phyloP scores from a whole-genome alignment of 37 sponge, comb jelly and placozoan species.

The Halichondria panicea region DNA sequence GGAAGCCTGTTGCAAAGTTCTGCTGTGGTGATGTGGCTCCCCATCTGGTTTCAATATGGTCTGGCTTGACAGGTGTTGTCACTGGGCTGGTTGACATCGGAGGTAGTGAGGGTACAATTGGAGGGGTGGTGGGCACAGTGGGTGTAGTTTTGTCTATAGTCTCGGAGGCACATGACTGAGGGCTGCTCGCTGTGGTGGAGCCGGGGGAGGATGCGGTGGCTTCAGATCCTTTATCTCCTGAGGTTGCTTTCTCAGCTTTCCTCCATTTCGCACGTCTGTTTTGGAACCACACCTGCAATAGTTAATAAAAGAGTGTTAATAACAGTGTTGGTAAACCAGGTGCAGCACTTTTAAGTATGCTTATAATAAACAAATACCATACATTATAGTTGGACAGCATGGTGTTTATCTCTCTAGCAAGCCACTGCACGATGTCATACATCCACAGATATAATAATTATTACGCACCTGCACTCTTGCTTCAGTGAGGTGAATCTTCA shows the following conservation, averaged over 20 bases:
- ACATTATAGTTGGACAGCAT: no score
- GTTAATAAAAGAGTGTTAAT: neutral
- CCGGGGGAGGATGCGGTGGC: slow-evolving; percentile 54
- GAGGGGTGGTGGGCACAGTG: neutral
- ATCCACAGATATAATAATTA: neutral
- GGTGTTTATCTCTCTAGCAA: neutral
- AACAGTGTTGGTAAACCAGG: neutral
- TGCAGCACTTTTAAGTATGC: no score
- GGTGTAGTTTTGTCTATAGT: slow-evolving; percentile 10
- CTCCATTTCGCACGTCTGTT: slow-evolving; percentile 87
- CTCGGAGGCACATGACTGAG: slow-evolving; percentile 55
- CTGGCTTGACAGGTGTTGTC: slow-evolving; percentile 17
- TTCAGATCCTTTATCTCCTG: neutral
- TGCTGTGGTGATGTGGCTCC: slow-evolving; percentile 35
- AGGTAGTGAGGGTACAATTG: neutral
- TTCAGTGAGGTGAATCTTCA: slow-evolving; percentile 88
- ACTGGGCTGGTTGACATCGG: slow-evolving; percentile 11
- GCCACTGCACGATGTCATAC: neutral
- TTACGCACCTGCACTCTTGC: slow-evolving; percentile 90
- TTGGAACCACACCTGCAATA: slow-evolving; percentile 84
- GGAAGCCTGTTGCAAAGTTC: slow-evolving; percentile 32
- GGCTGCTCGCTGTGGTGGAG: slow-evolving; percentile 37
- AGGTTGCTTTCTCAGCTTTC: slow-evolving; percentile 77
- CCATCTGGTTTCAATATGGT: slow-evolving; percentile 34
- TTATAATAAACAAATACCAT: no score